These are phyloP conservation scores for Synanthedon vespiformis DNA, from an alignment of 2,888 invertebrate species.

Conservation along the genomic window DNA sequence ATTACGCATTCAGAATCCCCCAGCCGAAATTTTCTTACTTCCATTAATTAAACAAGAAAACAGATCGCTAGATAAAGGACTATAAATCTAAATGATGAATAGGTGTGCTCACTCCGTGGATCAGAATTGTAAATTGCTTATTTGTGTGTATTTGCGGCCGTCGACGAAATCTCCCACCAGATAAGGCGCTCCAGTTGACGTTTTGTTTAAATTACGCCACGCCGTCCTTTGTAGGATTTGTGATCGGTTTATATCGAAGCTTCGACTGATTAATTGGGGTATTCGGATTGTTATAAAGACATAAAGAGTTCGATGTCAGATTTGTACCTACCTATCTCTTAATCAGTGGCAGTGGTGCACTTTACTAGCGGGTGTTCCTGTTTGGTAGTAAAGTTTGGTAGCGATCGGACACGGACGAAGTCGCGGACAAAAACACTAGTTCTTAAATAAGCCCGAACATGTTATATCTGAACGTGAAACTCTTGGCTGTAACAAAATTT, in stretches of 20 bases:
- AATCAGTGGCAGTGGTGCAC: too few relatives aligned
- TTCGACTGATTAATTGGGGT: not conserved
- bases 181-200: not conserved
- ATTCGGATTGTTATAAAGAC: not conserved
- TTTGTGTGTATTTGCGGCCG: constrained; percentile 32
- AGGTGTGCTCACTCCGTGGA: constrained; percentile 46
- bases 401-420: too few relatives aligned
- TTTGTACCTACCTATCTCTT: too few relatives aligned
- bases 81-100: constrained; percentile 69
- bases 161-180: constrained; percentile 9
- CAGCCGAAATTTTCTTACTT: constrained; percentile 47
- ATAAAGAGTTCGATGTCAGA: not conserved
- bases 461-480: too few relatives aligned
- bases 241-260: not conserved
- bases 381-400: too few relatives aligned
- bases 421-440: too few relatives aligned
- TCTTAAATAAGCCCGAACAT: too few relatives aligned
- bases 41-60: constrained; percentile 66
- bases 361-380: too few relatives aligned
- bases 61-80: constrained; percentile 63
- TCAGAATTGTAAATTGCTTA: constrained; percentile 62
- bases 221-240: not conserved
- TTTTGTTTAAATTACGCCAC: not conserved
- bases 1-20: constrained; percentile 11
- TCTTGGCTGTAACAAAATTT: too few relatives aligned